A percentile compares a stretch with the other conserved stretches of the same genome.
These are phyloP conservation scores for Macrosiphum euphorbiae DNA, from an alignment of 2,888 invertebrate species.

Conservation along the genomic window DNA sequence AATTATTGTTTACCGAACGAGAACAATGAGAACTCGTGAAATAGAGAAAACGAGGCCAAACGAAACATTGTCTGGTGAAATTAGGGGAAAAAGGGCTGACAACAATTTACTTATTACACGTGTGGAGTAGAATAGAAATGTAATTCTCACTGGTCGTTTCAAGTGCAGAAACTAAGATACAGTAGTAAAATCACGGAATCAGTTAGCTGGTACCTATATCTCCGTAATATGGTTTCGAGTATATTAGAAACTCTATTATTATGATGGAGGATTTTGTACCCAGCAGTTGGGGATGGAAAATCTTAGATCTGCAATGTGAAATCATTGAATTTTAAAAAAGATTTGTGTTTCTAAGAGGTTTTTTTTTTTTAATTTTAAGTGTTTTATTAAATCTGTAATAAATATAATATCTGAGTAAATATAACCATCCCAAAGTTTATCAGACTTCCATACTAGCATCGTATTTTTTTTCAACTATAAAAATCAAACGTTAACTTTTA, in stretches of 20 bases:
- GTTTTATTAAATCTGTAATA: not conserved
- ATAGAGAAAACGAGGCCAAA: slow-evolving; percentile 23
- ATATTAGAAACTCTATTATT: not conserved
- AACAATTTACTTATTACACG: not conserved
- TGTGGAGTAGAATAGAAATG: not conserved
- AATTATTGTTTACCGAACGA: slow-evolving; percentile 15
- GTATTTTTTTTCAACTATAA: not conserved
- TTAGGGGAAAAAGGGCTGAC: not conserved
- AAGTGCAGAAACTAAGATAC: not conserved
- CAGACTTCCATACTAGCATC: not conserved
- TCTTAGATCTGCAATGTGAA: not conserved
- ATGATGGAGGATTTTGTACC: not conserved
- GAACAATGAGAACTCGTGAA: not conserved
- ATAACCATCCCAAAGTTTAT: not conserved
- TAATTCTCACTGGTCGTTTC: not conserved
- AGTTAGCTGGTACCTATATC: not conserved
- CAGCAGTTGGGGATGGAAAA: not conserved
- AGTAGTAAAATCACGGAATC: not conserved
- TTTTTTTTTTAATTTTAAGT: not conserved
- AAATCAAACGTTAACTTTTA: not conserved
- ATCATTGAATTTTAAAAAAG: not conserved
- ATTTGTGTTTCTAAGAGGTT: not conserved
- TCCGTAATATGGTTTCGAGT: not conserved
- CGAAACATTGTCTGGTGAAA: not conserved
- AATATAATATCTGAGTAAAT: not conserved